phyloP scores from a whole-genome alignment of 2,888 invertebrate genomes.

The Napeogenes inachia region DNA sequence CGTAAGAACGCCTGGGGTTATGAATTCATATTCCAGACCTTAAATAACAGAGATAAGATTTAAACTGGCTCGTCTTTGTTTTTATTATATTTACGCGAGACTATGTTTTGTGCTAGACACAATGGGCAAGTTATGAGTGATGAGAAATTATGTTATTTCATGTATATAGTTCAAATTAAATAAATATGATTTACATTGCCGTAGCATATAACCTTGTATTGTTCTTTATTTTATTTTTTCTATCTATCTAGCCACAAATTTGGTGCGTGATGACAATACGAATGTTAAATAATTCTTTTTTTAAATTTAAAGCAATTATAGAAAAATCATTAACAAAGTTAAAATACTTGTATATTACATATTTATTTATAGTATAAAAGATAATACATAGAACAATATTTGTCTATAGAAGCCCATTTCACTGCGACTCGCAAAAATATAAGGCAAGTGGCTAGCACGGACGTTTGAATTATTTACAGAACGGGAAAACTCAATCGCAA shows the following conservation, averaged over 20 bases:
- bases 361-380: no score
- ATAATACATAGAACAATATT: no score
- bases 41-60: constrained; percentile 9
- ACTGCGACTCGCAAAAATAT: constrained; percentile 10
- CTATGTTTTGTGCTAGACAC: constrained; percentile 11
- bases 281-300: no score
- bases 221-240: no score
- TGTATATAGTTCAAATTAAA: background rate
- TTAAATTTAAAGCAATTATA: no score
- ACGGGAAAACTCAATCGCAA: constrained; percentile 17
- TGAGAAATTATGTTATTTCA: constrained; percentile 2
- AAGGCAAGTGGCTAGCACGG: constrained; percentile 10
- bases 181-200: background rate
- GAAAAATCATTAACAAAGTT: no score
- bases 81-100: constrained; percentile 35
- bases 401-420: background rate
- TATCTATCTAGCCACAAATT: no score
- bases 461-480: constrained; percentile 19
- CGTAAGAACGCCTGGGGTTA: constrained; percentile 32
- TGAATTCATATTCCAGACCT: constrained; percentile 9
- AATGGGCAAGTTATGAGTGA: constrained; percentile 2
- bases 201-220: background rate
- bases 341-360: no score
- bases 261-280: no score
- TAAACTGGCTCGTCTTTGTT: constrained; percentile 19